Conservation (phyloP, 2,113 vertebrate species). For the Scolopax mira region DNA sequence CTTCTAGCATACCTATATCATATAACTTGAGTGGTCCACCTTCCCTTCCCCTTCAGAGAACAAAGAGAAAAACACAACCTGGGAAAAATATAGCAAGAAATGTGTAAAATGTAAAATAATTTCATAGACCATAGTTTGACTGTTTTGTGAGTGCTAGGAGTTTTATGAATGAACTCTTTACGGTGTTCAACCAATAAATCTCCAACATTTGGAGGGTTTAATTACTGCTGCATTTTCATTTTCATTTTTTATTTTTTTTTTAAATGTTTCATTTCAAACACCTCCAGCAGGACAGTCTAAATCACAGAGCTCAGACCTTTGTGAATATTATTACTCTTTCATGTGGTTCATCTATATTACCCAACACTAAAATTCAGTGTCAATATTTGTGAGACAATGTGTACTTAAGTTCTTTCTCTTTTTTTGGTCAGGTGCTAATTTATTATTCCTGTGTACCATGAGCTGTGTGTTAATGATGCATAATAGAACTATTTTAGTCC, state of each 20-base stretch:
- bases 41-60: background rate
- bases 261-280: background rate
- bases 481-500: background rate
- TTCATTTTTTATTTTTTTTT: no score
- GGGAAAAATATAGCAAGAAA: background rate
- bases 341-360: background rate
- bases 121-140: background rate
- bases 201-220: background rate
- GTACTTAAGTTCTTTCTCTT: background rate
- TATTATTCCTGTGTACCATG: background rate
- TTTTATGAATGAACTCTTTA: constrained; percentile 12
- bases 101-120: background rate
- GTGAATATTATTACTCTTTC: background rate
- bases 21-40: background rate
- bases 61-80: background rate
- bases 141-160: background rate
- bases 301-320: background rate
- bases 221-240: background rate
- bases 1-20: background rate
- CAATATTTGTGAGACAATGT: background rate
- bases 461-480: background rate
- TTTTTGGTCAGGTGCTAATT: background rate
- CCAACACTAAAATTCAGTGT: background rate
- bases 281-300: background rate
- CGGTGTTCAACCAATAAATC: background rate